Base-by-base conservation (phyloP, 1,140 invertebrate species). In the Formica exsecta region DNA sequence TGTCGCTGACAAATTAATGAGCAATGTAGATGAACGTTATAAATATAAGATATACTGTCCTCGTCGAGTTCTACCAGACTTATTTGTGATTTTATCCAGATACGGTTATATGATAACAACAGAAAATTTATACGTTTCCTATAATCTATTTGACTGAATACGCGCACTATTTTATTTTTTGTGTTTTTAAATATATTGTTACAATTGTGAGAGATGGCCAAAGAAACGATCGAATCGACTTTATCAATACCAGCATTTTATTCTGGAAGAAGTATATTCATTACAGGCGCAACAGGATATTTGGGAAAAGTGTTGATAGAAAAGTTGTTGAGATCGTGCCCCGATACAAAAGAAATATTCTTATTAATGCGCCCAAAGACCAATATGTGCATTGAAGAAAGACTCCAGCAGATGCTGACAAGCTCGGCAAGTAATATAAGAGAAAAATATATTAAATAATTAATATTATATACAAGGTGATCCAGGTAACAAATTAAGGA, bases 291-390 rank as follows among this genome's bases (percentile, higher is more conserved):
- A 4, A 97, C 97, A 8, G 98, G 96, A 90, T 98, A 97, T 94
- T 96, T 96, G 91, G 98, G 96, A 91, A 98, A 97, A 95, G 97
- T 97, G 5, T 93, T 98, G 1, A 93, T 98, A 25, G 98, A 98
- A 95, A 98, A 98, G 93, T 94, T 98, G 2, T 93, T 98, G 16
- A 93, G 98, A 61, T 96, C 96, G 32, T 98, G 97, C 93, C 96
- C 96, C 9, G 96, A 96, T 1, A 92, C 98, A 19, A 95, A 96
- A 16, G 96, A 95, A 51, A 96, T 98, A 29, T 98, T 97, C 91
- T 92, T 98, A 25, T 95, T 98, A 54, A 96, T 98, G 87, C 95
- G 98, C 84, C 96, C 97, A 0, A 98, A 98, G 92, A 96, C 95
- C 91, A 97, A 95, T 65, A 95, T 96, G 87, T 95, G 94, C 0